These are phyloP conservation scores for Stigmatopora argus DNA, from an alignment of 2,113 vertebrate species.

Conservation along the genomic window DNA sequence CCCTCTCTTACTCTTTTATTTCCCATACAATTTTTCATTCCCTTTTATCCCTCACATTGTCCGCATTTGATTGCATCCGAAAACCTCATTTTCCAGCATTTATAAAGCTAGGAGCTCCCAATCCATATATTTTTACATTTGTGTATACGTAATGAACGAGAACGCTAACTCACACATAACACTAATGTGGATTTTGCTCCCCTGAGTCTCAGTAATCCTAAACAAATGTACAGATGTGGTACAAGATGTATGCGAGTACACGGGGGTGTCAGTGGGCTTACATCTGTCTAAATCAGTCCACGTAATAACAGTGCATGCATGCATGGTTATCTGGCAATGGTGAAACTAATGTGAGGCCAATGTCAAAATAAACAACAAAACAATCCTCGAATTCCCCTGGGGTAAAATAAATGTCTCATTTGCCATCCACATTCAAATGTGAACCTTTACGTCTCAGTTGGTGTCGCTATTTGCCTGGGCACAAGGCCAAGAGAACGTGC, in stretches of 20 bases:
- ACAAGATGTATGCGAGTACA: conserved; percentile 6
- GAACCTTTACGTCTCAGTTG: conserved; percentile 28
- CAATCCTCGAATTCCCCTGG: conserved; percentile 50
- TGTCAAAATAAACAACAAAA: conserved; percentile 46
- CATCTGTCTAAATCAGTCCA: conserved; percentile 27
- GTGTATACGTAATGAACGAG: conserved; percentile 18
- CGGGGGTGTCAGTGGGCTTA: not conserved
- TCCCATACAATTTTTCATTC: conserved; percentile 52
- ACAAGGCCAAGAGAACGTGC: conserved; percentile 21
- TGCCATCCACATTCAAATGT: conserved; percentile 42
- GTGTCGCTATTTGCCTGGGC: conserved; percentile 22
- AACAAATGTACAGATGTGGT: conserved; percentile 14
- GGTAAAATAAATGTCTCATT: conserved; percentile 57
- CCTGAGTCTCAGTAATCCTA: conserved; percentile 13
- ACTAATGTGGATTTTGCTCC: not conserved
- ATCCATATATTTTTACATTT: conserved; percentile 3
- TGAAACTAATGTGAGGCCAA: conserved; percentile 50
- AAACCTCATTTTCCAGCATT: conserved; percentile 43
- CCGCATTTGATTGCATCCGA: conserved; percentile 32
- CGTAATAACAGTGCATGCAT: conserved; percentile 14
- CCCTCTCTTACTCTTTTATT: conserved; percentile 49
- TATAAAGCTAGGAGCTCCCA: conserved; percentile 37
- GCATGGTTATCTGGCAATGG: conserved; percentile 42
- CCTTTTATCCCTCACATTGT: conserved; percentile 60
- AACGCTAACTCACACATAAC: conserved; percentile 14